Conservation (phyloP, 2,888 invertebrate species). For the Drosophila fungiperda region DNA sequence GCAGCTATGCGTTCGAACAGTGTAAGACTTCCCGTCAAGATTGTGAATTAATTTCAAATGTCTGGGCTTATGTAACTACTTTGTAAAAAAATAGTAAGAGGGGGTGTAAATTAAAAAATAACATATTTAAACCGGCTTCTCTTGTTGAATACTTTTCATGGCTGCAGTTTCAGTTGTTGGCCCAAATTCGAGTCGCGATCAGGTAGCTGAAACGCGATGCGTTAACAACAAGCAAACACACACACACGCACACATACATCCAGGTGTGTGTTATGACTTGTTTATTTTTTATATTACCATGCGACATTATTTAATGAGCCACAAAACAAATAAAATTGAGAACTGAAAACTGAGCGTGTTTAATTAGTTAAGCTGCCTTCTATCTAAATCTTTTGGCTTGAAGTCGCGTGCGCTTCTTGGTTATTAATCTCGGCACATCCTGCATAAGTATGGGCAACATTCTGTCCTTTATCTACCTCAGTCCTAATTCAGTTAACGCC, state of each 20-base stretch:
- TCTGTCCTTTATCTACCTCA: not conserved
- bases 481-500: conserved; percentile 22
- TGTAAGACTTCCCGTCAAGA: not conserved
- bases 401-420: conserved; percentile 48
- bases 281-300: conserved; percentile 19
- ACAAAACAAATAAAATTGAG: not conserved
- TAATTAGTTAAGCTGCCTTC: conserved; percentile 52
- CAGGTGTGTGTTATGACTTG: conserved; percentile 29
- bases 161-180: conserved; percentile 22
- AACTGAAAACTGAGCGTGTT: conserved; percentile 47
- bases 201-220: conserved; percentile 42
- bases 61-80: not conserved
- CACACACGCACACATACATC: not conserved
- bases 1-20: conserved; percentile 56
- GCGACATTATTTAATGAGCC: conserved; percentile 45
- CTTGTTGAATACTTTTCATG: conserved; percentile 29
- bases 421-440: conserved; percentile 40
- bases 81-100: not conserved
- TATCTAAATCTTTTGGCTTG: conserved; percentile 39
- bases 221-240: conserved; percentile 28
- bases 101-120: conserved; percentile 1
- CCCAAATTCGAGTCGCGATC: conserved; percentile 37
- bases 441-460: conserved; percentile 1
- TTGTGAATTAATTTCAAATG: not conserved
- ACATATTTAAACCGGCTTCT: conserved; percentile 46